Evolutionary conservation across 1,140 invertebrate species (phyloP), one percentile per base, ranked within the genome.

Genomic region (Drosophila tani): DNA sequence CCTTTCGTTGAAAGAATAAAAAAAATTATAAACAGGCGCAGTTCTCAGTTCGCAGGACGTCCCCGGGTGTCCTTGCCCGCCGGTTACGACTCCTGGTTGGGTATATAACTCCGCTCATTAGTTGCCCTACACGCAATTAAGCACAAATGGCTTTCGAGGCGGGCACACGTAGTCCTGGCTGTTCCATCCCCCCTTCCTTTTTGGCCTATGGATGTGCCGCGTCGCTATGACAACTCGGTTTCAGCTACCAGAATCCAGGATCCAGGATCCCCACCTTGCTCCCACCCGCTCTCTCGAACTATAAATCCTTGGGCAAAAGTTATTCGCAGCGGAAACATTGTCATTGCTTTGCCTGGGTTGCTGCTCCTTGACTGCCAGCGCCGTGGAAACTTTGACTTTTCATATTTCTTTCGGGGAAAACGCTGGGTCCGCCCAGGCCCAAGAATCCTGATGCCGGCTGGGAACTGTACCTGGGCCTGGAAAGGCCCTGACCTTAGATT

Each of bases 101-200:
- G 78, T 81, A 85, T 79, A 83, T 88, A 88, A 90, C 85, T 90
- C 75, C 79, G 85, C 85, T 88, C 85, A 88, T 88, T 88, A 88
- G 85, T 88, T 90, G 85, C 81, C 85, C 85, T 90, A 88, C 85
- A 90, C 85, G 85, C 85, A 88, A 88, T 88, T 88, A 90, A 85
- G 85, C 85, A 88, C 85, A 88, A 88, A 88, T 90, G 85, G 85
- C 85, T 88, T 88, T 88, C 76, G 78, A 88, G 84, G 83, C 83
- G 76, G 67, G 64, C 82, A 81, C 69, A 80, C 82, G 82, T 73
- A 81, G 43, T 49, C 46, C 19, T n/a, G 24, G 45, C 29, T 32
- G 15, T 8, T 21, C 32, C 32, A 9, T 14, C 12, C 35, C 53
- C 5, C 32, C 21, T 15, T 9, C 11, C 19, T 32, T 50, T n/a